phyloP scores from a whole-genome alignment of 2,797 vertebrate genomes.

The Amblyraja radiata region DNA sequence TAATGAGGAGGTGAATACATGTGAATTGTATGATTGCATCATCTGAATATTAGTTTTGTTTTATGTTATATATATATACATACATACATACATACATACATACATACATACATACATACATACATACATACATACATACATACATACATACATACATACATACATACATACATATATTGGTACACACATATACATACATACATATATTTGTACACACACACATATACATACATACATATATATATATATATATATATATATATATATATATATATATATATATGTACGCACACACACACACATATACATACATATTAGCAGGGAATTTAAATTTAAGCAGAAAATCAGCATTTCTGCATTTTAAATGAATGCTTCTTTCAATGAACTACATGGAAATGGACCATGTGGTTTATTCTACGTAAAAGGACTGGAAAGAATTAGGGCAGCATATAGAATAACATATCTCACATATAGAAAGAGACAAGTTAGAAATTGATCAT shows the following conservation, averaged over 20 bases:
- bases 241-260: too few species aligned
- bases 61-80: background rate
- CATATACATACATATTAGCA: background rate
- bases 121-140: too few species aligned
- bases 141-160: too few species aligned
- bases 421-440: background rate
- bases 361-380: background rate
- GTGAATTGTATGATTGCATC: too few species aligned
- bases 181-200: too few species aligned
- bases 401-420: background rate
- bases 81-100: background rate
- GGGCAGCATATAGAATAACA: background rate
- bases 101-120: too few species aligned
- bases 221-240: background rate
- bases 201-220: too few species aligned
- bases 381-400: background rate
- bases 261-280: too few species aligned
- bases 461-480: background rate
- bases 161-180: too few species aligned
- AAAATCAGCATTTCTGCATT: background rate
- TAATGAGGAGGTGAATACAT: background rate
- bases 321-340: background rate
- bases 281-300: too few species aligned
- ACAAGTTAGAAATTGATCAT: background rate
- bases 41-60: too few species aligned